These are phyloP conservation scores for Dastarcus helophoroides DNA, from an alignment of 2,888 invertebrate species.

Conservation along the genomic window DNA sequence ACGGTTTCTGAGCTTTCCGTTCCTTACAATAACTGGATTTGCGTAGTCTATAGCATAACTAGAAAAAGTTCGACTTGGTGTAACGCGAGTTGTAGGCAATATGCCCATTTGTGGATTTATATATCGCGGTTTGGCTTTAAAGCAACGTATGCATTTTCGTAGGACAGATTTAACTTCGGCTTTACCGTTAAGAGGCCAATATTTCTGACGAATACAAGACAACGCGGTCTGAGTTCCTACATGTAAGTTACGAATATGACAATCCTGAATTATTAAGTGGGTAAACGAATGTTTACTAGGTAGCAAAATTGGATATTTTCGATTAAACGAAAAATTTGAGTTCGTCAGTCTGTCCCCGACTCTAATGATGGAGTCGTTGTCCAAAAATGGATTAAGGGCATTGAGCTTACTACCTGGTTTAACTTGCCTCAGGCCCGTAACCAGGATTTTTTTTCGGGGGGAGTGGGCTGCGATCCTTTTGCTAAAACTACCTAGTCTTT, in stretches of 20 bases:
- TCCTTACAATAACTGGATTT: background rate
- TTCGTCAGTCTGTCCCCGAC: conserved; percentile 3
- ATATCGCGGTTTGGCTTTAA: too few species aligned
- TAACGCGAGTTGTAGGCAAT: background rate
- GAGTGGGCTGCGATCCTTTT: too few species aligned
- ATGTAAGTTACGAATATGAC: conserved; percentile 3
- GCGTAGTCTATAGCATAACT: conserved; percentile 1
- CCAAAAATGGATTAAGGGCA: too few species aligned
- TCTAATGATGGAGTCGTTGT: too few species aligned
- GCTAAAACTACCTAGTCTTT: too few species aligned
- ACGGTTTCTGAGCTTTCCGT: background rate
- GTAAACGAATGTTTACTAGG: conserved; percentile 2
- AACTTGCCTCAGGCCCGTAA: too few species aligned
- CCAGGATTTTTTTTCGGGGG: too few species aligned
- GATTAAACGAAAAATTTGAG: conserved; percentile 2
- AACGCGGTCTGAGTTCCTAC: background rate
- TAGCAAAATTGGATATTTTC: conserved; percentile 5
- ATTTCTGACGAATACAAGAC: conserved; percentile 4
- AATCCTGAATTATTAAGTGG: conserved; percentile 6
- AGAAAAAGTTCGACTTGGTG: background rate
- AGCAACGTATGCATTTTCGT: conserved; percentile 5
- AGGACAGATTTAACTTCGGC: conserved; percentile 1
- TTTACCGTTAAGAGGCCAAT: conserved; percentile 1
- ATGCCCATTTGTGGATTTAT: too few species aligned
- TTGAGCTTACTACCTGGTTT: too few species aligned